phyloP scores from a whole-genome alignment of 2,797 vertebrate species.

The Rhincodon typus region DNA sequence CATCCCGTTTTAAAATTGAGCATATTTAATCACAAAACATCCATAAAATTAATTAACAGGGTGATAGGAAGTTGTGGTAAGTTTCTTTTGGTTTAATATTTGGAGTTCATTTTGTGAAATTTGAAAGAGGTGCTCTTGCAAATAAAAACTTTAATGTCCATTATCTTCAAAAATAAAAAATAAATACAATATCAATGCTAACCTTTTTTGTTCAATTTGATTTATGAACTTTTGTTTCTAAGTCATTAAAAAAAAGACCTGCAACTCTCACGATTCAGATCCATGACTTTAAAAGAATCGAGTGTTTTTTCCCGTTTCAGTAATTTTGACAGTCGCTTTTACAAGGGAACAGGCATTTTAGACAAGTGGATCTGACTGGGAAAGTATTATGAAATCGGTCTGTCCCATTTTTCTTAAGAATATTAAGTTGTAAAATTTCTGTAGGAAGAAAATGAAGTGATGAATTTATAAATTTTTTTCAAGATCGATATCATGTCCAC shows the following conservation, averaged over 20 bases:
- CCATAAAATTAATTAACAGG: not conserved
- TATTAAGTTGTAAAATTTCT: not conserved
- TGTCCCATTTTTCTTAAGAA: not conserved
- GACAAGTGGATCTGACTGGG: not conserved
- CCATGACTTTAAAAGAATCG: not conserved
- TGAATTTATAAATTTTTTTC: not conserved
- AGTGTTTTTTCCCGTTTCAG: not conserved
- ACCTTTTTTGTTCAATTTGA: not conserved
- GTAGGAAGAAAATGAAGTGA: not conserved
- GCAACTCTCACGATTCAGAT: not conserved
- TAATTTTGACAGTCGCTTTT: not conserved
- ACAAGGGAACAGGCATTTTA: not conserved
- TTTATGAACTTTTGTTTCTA: not conserved
- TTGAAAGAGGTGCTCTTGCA: not conserved
- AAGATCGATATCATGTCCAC: not conserved
- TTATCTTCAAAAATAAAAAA: not conserved
- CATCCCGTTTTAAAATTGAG: not conserved
- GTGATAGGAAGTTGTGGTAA: not conserved
- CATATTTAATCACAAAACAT: conserved; percentile 38
- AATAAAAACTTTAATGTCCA: not conserved
- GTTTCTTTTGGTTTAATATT: not conserved
- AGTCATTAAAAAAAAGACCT: not conserved
- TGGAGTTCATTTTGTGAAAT: not conserved
- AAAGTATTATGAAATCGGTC: too few relatives aligned
- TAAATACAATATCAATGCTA: not conserved